Percentiles rank a stretch among this genome's conserved stretches.
Conservation (phyloP, 2,113 vertebrate species). For the Engraulis encrasicolus region DNA sequence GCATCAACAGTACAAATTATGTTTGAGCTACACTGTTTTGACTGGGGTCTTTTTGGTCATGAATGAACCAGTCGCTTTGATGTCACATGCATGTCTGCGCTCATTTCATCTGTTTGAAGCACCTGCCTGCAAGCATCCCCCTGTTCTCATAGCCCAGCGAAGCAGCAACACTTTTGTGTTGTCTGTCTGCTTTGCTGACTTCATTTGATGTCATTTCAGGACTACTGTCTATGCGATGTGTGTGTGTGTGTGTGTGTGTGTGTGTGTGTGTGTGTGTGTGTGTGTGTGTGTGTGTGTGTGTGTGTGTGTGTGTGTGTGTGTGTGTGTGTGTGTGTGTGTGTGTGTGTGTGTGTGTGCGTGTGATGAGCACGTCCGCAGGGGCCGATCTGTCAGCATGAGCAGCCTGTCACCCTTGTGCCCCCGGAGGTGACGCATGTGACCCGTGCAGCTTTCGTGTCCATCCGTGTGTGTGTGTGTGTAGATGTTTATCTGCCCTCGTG, state of each 20-base stretch:
- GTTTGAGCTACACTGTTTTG: background rate
- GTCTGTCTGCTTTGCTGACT: background rate
- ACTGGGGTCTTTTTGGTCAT: background rate
- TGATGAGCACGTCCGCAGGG: background rate
- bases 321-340: background rate
- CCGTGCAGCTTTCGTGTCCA: background rate
- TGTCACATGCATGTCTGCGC: background rate
- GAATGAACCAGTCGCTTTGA: background rate
- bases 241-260: background rate
- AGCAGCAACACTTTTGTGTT: background rate
- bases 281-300: background rate
- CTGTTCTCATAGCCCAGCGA: background rate
- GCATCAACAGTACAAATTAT: no score
- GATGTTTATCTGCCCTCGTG: background rate
- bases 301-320: background rate
- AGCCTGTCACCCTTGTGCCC: background rate
- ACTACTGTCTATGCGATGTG: no score
- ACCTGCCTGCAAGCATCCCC: background rate
- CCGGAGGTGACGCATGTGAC: background rate
- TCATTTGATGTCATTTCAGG: background rate
- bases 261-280: background rate
- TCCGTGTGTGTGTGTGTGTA: background rate
- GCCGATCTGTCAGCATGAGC: background rate
- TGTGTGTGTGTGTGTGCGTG: background rate
- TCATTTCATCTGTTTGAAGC: background rate